Evolutionary conservation across 2,888 invertebrate species (phyloP), one percentile per base, ranked within the genome.

Genomic region (Megaustenia siamemsis): DNA sequence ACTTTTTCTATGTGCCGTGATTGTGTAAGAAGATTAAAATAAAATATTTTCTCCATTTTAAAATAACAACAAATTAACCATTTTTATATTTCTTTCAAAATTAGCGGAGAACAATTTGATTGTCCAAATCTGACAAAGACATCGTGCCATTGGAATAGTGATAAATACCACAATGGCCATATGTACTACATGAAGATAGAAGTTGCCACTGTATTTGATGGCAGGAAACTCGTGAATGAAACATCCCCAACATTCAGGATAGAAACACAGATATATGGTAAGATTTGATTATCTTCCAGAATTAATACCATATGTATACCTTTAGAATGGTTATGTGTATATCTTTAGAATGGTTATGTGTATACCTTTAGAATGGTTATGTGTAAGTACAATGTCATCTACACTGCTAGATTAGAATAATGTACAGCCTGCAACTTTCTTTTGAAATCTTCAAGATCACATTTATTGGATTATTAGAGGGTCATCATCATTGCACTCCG

Each of bases 121-220:
- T 91, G 91, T 76, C 88, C 87, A 10, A 87, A 88, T 56, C 87
- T 86, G 49, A 90, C 89, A 3, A 68, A 43, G 3, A 90, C 90
- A 4, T 90, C 90, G 1, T 91, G 91, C 85, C 80, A 83, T 1
- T 91, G 91, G 91, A 69, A 82, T 82, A 43, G 35, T 5, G 82
- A 86, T 4, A 87, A 73, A 28, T 83, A 89, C 75, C 80, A 82
- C 1, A 83, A 86, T 43, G 90, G 89, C 45, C 82, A 87, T 73
- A 43, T 43, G n/a, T 91, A 91, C 85, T 81, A 79, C n/a, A 90
- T 91, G 90, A 86, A 80, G 24, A 86, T 91, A 18, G 87, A 86
- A 40, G 88, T 90, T 21, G 80, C 76, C 0, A 86, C 76, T 32
- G 66, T 40, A n/a, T 66, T 53, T 2, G 56, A 49, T 12, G 45